These are phyloP conservation scores for Drosophila mimica DNA, from an alignment of 2,888 invertebrate species.

Conservation along the genomic window DNA sequence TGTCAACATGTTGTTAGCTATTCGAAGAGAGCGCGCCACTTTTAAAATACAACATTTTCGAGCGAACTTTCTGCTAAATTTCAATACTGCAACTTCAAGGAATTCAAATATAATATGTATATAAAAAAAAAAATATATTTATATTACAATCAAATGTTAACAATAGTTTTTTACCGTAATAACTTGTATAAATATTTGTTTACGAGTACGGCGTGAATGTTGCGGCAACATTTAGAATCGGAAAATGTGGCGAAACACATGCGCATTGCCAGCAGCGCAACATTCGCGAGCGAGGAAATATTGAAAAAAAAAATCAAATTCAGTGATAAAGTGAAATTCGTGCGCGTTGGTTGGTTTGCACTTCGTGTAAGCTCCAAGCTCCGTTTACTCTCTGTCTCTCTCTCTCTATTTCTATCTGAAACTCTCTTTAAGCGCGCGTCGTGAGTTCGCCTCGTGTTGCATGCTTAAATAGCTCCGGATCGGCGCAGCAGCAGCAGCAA, in stretches of 20 bases:
- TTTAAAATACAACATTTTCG: background rate
- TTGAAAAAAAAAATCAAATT: constrained; percentile 70
- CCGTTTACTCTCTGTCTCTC: constrained; percentile 39
- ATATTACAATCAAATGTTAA: background rate
- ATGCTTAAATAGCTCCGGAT: constrained; percentile 46
- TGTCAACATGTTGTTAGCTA: constrained; percentile 35
- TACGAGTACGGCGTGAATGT: constrained; percentile 20
- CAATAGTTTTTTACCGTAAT: background rate
- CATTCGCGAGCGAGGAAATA: constrained; percentile 39
- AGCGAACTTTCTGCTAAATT: too few species aligned
- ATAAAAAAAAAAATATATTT: background rate
- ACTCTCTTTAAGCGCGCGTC: constrained; percentile 34
- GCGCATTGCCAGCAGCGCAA: constrained; percentile 34
- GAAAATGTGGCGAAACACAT: constrained; percentile 43
- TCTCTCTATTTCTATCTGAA: constrained; percentile 13
- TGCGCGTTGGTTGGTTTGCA: constrained; percentile 71
- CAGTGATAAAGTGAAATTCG: constrained; percentile 75
- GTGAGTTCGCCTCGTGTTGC: constrained; percentile 38
- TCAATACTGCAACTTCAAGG: background rate
- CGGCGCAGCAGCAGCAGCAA: constrained; percentile 44
- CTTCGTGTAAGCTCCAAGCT: constrained; percentile 67
- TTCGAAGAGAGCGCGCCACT: constrained; percentile 24
- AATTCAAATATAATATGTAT: background rate
- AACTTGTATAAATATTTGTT: background rate
- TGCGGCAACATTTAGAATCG: constrained; percentile 44